Percentiles rank a stretch among this genome's conserved stretches.
phyloP scores from a whole-genome alignment of 1,140 invertebrate species.

The Tetragonula clypearis region DNA sequence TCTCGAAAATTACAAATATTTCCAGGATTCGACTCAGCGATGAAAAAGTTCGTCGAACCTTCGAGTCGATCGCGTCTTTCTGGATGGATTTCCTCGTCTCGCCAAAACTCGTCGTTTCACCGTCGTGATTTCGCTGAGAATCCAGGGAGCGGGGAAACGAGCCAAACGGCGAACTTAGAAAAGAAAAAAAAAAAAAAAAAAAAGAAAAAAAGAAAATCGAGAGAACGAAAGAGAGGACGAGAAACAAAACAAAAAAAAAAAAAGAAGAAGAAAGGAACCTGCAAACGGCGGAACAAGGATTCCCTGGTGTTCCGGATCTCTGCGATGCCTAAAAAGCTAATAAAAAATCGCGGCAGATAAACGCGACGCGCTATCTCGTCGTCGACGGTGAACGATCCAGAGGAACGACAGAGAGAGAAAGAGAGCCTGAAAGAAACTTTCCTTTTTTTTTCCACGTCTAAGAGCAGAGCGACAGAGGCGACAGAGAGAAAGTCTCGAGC shows the following conservation, averaged over 20 bases:
- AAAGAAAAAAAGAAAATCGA: neutral
- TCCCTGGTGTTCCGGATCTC: conserved; percentile 18
- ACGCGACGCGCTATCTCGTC: conserved; percentile 50
- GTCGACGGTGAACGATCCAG: conserved; percentile 29
- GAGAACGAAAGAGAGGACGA: neutral
- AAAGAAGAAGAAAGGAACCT: neutral
- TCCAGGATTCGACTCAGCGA: too few species aligned
- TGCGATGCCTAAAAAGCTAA: conserved; percentile 42
- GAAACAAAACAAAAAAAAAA: neutral
- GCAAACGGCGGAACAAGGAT: conserved; percentile 39
- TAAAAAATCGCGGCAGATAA: conserved; percentile 55
- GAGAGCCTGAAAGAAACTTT: neutral
- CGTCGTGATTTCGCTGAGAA: neutral
- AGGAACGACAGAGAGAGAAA: neutral
- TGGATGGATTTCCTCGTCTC: neutral
- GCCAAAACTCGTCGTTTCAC: neutral
- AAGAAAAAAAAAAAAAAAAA: neutral
- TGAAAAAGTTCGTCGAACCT: neutral
- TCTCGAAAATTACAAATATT: too few species aligned
- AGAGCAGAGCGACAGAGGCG: neutral
- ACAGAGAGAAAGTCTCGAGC: neutral
- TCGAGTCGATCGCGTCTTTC: neutral
- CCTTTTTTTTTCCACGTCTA: neutral
- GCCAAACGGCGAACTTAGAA: too few species aligned
- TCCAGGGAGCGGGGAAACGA: neutral